Percentiles rank a stretch among this genome's conserved stretches.
These are phyloP conservation scores for Trichacis sp. DNA, from an alignment of 2,888 invertebrate species.

Conservation along the genomic window DNA sequence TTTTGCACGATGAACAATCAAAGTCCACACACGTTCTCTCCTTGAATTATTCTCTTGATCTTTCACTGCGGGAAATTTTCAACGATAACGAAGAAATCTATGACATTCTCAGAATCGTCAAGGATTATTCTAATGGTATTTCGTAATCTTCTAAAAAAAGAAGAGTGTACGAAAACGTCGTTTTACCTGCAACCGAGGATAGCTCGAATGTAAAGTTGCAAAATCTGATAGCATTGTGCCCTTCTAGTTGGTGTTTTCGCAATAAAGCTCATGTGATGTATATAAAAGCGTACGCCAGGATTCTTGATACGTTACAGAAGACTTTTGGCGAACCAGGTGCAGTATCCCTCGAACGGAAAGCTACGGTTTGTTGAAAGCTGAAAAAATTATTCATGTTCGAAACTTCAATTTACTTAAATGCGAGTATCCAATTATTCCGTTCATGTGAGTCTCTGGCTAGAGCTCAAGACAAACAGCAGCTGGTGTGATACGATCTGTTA, in stretches of 20 bases:
- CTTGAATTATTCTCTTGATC: constrained; percentile 8
- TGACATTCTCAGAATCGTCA: constrained; percentile 11
- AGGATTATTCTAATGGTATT: constrained; percentile 15
- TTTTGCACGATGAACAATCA: constrained; percentile 5
- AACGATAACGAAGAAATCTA: constrained; percentile 8
- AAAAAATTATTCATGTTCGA: not conserved
- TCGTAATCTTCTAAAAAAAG: constrained; percentile 10
- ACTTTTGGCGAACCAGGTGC: constrained; percentile 8
- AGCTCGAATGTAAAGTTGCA: no score
- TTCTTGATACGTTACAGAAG: not conserved
- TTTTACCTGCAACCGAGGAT: constrained; percentile 3
- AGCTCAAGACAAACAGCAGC: not conserved
- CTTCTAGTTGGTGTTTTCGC: constrained; percentile 11
- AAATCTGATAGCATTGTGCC: not conserved
- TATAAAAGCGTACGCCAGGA: constrained; percentile 1
- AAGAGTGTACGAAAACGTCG: constrained; percentile 5
- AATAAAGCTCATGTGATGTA: constrained; percentile 2
- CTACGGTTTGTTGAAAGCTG: constrained; percentile 1
- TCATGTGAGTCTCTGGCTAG: not conserved
- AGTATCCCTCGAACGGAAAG: constrained; percentile 7
- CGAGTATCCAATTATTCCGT: not conserved
- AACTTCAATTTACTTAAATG: constrained; percentile 1
- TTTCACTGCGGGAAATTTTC: constrained; percentile 9
- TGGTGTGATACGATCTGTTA: not conserved
- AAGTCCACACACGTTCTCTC: constrained; percentile 15